These are phyloP conservation scores for Andrena flavipes DNA, from an alignment of 2,888 invertebrate species.

Conservation along the genomic window DNA sequence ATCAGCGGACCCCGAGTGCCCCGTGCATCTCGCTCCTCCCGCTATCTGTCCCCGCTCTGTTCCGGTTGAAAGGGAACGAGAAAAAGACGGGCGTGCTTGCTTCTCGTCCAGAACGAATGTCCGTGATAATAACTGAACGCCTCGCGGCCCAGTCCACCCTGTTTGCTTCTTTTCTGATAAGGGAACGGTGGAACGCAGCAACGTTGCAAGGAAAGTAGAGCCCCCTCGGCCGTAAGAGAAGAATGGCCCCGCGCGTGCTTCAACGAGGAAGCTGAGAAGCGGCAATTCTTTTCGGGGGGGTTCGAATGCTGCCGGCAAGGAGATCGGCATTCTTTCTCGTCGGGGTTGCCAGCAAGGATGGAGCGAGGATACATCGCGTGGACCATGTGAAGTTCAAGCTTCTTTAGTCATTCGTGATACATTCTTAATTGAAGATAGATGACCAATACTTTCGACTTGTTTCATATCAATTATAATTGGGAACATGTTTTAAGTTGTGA, in stretches of 20 bases:
- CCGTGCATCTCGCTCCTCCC: conserved; percentile 9
- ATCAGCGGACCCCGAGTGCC: conserved; percentile 56
- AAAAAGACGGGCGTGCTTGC: conserved; percentile 30
- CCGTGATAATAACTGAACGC: conserved; percentile 67
- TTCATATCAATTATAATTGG: too few relatives aligned
- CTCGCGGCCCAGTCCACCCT: conserved; percentile 28
- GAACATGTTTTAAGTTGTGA: too few relatives aligned
- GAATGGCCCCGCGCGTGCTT: conserved; percentile 2
- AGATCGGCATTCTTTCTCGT: not conserved
- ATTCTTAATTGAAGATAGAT: too few relatives aligned
- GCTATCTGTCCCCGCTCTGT: conserved; percentile 53
- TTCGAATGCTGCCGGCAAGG: conserved; percentile 16
- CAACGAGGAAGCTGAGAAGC: not conserved
- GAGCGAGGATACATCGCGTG: not conserved
- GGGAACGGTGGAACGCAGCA: not conserved
- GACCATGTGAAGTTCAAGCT: not conserved
- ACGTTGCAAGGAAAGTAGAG: conserved; percentile 9
- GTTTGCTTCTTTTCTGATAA: conserved; percentile 46
- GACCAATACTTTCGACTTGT: too few relatives aligned
- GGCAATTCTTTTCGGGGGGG: conserved; percentile 1
- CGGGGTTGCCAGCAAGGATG: not conserved
- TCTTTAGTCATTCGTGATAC: not conserved
- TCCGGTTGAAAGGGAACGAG: conserved; percentile 36
- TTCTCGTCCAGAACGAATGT: conserved; percentile 73
- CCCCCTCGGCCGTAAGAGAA: not conserved